Base-by-base conservation (phyloP, 30 jellyfish, hydroid and myxozoan species). In the Hydra vulgaris region DNA sequence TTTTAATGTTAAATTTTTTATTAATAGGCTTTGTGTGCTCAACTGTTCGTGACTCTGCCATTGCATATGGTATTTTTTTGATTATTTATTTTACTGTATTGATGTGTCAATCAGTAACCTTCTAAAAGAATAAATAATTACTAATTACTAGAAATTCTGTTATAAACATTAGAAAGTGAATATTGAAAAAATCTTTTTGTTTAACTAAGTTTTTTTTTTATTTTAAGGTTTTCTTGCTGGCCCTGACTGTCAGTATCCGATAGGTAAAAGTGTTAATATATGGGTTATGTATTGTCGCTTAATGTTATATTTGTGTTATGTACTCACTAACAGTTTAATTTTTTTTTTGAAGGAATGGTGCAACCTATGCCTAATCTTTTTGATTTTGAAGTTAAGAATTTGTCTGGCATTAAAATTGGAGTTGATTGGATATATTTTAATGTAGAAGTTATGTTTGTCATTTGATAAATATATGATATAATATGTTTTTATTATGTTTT, bases 341-440 rank as follows among this genome's bases (percentile, higher is more conserved):
- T 18, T 0, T 79, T 53, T 66, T 77, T 23, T 52, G 0, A 21
- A 92, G 98, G 95, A 0, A 40, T 87, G 70, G 87, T 70, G 70
- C 98, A 92, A 74, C 95, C 98, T 0, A 88, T 85, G 18, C 90
- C 89, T 22, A 53, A 25, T 19, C 72, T 92, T 19, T 79, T 70
- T 16, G 89, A 55, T 72, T 92, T 92, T 61, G 98, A 87, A 21
- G 84, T 84, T 24, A 23, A 70, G 4, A 89, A 87, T 71, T 83
- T 92, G 76, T 76, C 87, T 40, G 98, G 98, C 66, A 73, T 92
- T 21, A 80, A 79, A 77, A 80, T 92, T 66, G 98, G 98, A 18
- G 61, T 92, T 69, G 98, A 92, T 69, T 87, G 96, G 96, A 54
- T 72, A 0, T 87, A 77, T 26, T 87, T 92, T 69, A 81, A 81